These are phyloP conservation scores for Synaphobranchus kaupii DNA, from an alignment of 2,797 vertebrate genomes.

Conservation along the genomic window DNA sequence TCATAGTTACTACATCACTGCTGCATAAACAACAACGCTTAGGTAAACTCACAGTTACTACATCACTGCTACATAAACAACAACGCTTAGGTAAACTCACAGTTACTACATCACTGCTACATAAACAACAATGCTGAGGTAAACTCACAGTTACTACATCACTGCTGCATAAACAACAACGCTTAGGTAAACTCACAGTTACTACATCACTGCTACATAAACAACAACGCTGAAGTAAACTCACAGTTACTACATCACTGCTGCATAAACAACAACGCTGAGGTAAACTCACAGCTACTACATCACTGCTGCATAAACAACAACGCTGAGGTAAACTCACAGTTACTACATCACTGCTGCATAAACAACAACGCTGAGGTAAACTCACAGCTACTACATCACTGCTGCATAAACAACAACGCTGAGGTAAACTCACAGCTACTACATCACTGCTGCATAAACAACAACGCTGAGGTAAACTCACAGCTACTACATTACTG, in stretches of 20 bases:
- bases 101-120: conserved; percentile 10
- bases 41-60: conserved; percentile 34
- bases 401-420: neutral
- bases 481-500: conserved; percentile 79
- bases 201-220: conserved; percentile 69
- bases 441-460: conserved; percentile 10
- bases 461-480: conserved; percentile 64
- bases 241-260: conserved; percentile 70
- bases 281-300: conserved; percentile 28
- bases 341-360: conserved; percentile 68
- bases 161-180: neutral
- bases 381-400: conserved; percentile 24
- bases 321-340: conserved; percentile 65
- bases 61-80: conserved; percentile 4
- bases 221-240: conserved; percentile 66
- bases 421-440: neutral
- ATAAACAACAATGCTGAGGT: conserved; percentile 30
- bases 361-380: conserved; percentile 25
- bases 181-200: conserved; percentile 24
- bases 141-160: neutral
- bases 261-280: neutral
- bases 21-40: neutral
- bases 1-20: neutral
- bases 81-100: neutral
- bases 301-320: conserved; percentile 72